Percentiles rank a stretch among this genome's conserved stretches.
Evolutionary conservation across 2,113 vertebrate genomes (phyloP).

Genomic region (Petroica traversi): DNA sequence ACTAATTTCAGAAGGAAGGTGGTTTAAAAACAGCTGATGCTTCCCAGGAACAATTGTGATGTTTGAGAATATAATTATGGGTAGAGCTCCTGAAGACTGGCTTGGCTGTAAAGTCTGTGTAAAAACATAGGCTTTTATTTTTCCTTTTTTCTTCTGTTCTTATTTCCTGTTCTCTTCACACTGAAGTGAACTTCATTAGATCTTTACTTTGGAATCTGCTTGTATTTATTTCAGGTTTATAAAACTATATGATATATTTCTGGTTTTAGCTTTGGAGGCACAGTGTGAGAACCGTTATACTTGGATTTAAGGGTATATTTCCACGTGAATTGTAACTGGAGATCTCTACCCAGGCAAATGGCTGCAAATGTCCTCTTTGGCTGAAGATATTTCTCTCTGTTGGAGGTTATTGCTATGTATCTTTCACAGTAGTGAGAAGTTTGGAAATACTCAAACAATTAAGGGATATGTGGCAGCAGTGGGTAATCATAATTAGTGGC

Average conservation of each 20-base stretch:
- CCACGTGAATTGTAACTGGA: not conserved
- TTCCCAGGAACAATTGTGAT: not conserved
- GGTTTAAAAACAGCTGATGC: not conserved
- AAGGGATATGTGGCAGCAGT: not conserved
- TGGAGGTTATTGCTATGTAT: not conserved
- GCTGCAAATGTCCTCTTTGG: not conserved
- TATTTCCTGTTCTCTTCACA: not conserved
- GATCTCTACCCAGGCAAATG: not conserved
- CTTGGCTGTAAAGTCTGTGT: not conserved
- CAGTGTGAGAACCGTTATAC: not conserved
- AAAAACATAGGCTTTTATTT: not conserved
- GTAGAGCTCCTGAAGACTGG: not conserved
- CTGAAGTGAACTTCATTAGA: not conserved
- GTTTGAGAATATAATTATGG: not conserved
- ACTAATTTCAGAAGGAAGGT: not conserved
- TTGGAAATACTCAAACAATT: not conserved
- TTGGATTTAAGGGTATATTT: not conserved
- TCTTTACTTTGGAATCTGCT: not conserved
- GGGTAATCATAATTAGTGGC: not conserved
- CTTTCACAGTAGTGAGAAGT: not conserved
- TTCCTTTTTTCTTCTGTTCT: not conserved
- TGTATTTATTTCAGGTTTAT: not conserved
- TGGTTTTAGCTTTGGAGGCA: not conserved
- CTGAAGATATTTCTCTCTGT: not conserved
- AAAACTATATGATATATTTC: not conserved